These are phyloP conservation scores for Podarcis raffonei DNA, from an alignment of 2,113 vertebrate species.

Conservation along the genomic window DNA sequence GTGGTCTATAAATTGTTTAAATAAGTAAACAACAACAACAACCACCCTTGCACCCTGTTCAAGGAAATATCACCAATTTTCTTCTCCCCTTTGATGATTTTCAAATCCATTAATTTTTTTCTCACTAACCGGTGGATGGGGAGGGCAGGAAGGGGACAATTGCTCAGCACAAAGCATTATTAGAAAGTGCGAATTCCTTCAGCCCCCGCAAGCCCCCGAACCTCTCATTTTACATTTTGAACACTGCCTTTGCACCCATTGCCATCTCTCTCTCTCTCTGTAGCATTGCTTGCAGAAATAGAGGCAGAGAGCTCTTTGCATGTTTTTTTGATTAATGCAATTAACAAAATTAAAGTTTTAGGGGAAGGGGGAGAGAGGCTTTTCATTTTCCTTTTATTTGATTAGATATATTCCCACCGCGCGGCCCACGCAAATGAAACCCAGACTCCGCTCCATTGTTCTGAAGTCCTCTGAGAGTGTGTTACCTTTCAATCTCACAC, in stretches of 20 bases:
- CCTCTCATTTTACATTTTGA: not conserved
- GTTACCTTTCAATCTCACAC: conserved; percentile 78
- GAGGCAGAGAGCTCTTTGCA: conserved; percentile 61
- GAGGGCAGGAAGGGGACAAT: too few relatives aligned
- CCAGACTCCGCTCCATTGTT: conserved; percentile 77
- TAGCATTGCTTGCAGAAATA: not conserved
- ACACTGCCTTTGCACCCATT: not conserved
- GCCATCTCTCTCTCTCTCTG: not conserved
- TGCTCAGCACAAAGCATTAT: too few relatives aligned
- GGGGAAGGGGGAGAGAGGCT: conserved; percentile 69
- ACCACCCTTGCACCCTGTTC: too few relatives aligned
- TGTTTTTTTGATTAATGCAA: conserved; percentile 81
- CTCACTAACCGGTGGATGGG: too few relatives aligned
- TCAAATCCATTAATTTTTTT: too few relatives aligned
- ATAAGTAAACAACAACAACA: too few relatives aligned
- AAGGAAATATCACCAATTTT: too few relatives aligned
- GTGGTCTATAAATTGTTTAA: too few relatives aligned
- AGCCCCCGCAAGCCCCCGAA: not conserved
- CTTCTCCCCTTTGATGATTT: too few relatives aligned
- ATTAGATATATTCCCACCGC: conserved; percentile 80
- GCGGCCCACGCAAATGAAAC: conserved; percentile 78
- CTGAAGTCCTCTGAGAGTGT: conserved; percentile 71
- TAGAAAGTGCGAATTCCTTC: not conserved
- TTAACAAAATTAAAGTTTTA: conserved; percentile 81
- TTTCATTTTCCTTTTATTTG: conserved; percentile 84